Base-by-base conservation (phyloP, 2,797 vertebrate genomes). In the Buceros bicornis region DNA sequence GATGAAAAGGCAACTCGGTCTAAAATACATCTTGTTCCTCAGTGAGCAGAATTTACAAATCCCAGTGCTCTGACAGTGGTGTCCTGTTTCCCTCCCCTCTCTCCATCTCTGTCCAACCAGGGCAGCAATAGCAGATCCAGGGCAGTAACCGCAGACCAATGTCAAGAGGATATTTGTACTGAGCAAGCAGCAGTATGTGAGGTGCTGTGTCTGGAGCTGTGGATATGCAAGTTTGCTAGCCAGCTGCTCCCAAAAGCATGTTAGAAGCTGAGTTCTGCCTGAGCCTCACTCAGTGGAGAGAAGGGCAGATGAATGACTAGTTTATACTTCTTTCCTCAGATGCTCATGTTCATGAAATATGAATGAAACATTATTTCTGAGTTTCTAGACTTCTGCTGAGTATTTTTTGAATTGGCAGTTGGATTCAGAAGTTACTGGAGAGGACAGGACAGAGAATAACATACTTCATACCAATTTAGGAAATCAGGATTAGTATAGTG, bases 201-300 rank as follows among this genome's bases (percentile, higher is more conserved):
- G 42, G 8, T 87, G 66, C 73, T 71, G 5, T 58, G 65, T 86
- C 50, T 85, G 83, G 37, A 66, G 50, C 62, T 82, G 70, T 65
- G 48, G 29, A 31, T 71, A 29, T 53, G 47, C 8, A 51, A 13
- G 69, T 69, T 85, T 66, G 18, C 69, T 60, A 73, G 69, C 43
- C 76, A 88, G 48, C 79, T 94, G 74, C 61, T 91, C 74, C 65
- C 71, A 64, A 85, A 70, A 83, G 64, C 79, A n/a, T 51, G n/a
- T 61, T 92, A 91, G 79, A 87, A 82, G 22, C 47, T 56, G 51
- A 82, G 61, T 73, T 89, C 60, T 93, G 47, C 28, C 51, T 45
- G 54, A 90, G 37, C 61, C 21, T 84, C 35, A 2, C 31, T 85
- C 53, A 31, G 21, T 42, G 40, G 43, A 80, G 71, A 74, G 66